These are phyloP conservation scores for Acipenser oxyrinchus DNA, from an alignment of 2,797 vertebrate genomes.

Conservation along the genomic window DNA sequence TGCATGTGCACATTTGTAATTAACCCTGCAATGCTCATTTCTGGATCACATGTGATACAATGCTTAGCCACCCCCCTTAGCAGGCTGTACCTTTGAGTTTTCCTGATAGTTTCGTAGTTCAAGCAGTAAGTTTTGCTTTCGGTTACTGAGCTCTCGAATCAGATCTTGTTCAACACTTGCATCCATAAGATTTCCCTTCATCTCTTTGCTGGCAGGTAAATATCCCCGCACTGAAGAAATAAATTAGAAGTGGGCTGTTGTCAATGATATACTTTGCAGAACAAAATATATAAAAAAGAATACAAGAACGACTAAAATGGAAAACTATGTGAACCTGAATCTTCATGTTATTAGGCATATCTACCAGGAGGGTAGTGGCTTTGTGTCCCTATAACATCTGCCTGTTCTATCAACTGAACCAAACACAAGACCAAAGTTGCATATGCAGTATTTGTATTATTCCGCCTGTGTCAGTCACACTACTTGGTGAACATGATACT, in stretches of 20 bases:
- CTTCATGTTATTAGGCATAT: background rate
- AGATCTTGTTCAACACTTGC: slow-evolving; percentile 81
- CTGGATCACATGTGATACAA: no score
- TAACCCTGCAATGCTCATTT: no score
- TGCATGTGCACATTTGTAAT: no score
- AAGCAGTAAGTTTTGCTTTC: slow-evolving; percentile 85
- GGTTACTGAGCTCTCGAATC: slow-evolving; percentile 88
- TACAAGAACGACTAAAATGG: background rate
- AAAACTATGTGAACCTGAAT: background rate
- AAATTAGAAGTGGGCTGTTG: no score
- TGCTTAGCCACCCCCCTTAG: no score
- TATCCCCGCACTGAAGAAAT: slow-evolving; percentile 80
- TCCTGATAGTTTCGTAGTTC: slow-evolving; percentile 92
- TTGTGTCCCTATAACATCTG: no score
- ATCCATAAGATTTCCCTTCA: slow-evolving; percentile 84
- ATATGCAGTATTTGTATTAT: no score
- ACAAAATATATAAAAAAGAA: slow-evolving; percentile 14
- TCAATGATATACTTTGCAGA: background rate
- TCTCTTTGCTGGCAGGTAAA: slow-evolving; percentile 78
- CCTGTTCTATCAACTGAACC: no score
- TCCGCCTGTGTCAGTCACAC: no score
- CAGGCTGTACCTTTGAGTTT: slow-evolving; percentile 69
- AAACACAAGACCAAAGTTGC: no score
- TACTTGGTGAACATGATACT: no score
- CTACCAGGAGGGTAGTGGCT: no score